phyloP scores from a whole-genome alignment of 2,888 invertebrate species.

The Tigriopus californicus region DNA sequence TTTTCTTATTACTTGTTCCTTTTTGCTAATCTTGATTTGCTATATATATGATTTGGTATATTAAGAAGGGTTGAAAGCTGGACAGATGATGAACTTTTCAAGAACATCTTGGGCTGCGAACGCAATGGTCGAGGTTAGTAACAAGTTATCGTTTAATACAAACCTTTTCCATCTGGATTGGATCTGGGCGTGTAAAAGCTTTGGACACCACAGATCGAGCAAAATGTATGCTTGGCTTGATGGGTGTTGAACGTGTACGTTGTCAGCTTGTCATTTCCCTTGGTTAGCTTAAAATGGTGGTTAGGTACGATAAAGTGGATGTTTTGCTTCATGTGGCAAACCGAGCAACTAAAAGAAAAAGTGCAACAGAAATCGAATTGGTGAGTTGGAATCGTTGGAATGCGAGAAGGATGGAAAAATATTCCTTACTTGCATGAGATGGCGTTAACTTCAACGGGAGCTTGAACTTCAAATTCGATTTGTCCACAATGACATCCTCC shows the following conservation, averaged over 20 bases:
- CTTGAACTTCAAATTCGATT: slow-evolving; percentile 28
- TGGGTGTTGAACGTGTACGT: slow-evolving; percentile 32
- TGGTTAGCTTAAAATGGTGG: slow-evolving; percentile 26
- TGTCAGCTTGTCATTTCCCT: slow-evolving; percentile 28
- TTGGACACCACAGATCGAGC: slow-evolving; percentile 33
- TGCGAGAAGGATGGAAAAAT: slow-evolving; percentile 12
- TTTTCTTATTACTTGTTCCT: too few relatives aligned
- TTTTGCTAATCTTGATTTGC: too few relatives aligned
- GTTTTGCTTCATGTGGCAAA: slow-evolving; percentile 34
- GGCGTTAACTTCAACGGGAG: slow-evolving; percentile 25
- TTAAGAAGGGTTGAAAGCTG: too few relatives aligned
- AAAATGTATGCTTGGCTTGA: slow-evolving; percentile 31
- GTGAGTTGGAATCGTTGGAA: too few relatives aligned
- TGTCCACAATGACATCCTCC: slow-evolving; percentile 33
- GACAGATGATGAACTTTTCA: not conserved
- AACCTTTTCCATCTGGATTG: slow-evolving; percentile 29
- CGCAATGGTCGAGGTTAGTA: not conserved
- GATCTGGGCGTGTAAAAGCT: slow-evolving; percentile 35
- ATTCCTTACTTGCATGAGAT: slow-evolving; percentile 29
- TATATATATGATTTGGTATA: too few relatives aligned
- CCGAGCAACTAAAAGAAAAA: slow-evolving; percentile 28
- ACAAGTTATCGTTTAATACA: slow-evolving; percentile 25
- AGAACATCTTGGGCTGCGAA: too few relatives aligned
- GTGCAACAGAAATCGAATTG: not conserved
- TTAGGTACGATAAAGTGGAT: slow-evolving; percentile 31